Evolutionary conservation across 1,140 invertebrate species (phyloP).

Genomic region (Parasteatoda tepidariorum): DNA sequence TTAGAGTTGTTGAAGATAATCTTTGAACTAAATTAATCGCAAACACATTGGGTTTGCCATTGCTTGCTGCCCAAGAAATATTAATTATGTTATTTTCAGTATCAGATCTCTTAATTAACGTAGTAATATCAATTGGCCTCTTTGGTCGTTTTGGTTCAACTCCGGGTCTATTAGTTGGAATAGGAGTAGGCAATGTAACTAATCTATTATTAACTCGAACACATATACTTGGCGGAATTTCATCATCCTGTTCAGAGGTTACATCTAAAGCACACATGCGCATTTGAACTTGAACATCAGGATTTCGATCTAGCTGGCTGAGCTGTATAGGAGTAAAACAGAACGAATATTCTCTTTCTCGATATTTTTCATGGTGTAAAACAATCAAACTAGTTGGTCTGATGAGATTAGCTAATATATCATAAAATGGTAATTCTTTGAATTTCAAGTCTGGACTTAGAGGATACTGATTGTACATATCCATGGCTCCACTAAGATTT

Average conservation of each 20-base stretch:
- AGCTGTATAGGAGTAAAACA: slow-evolving; percentile 92
- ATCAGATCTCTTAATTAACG: slow-evolving; percentile 89
- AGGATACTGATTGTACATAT: slow-evolving; percentile 69
- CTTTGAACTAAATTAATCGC: slow-evolving; percentile 89
- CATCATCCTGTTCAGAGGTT: slow-evolving; percentile 93
- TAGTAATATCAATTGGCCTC: slow-evolving; percentile 94
- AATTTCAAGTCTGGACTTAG: slow-evolving; percentile 92
- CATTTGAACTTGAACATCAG: slow-evolving; percentile 83
- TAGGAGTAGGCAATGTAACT: slow-evolving; percentile 92
- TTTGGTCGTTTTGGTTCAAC: slow-evolving; percentile 96
- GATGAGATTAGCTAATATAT: slow-evolving; percentile 85
- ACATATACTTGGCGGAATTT: slow-evolving; percentile 91
- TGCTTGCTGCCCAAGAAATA: slow-evolving; percentile 90
- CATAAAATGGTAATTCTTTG: slow-evolving; percentile 92
- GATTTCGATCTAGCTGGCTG: slow-evolving; percentile 79
- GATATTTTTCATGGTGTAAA: slow-evolving; percentile 79
- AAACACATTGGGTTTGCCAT: slow-evolving; percentile 82
- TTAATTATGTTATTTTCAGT: slow-evolving; percentile 85
- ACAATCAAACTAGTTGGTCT: slow-evolving; percentile 85
- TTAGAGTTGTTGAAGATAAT: slow-evolving; percentile 79
- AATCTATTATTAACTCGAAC: slow-evolving; percentile 96
- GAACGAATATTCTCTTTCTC: slow-evolving; percentile 88
- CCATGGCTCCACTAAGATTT: neutral
- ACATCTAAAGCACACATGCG: slow-evolving; percentile 92
- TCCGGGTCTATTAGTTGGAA: slow-evolving; percentile 96